Evolutionary conservation across 2,888 invertebrate genomes (phyloP).

Genomic region (Carabus problematicus): DNA sequence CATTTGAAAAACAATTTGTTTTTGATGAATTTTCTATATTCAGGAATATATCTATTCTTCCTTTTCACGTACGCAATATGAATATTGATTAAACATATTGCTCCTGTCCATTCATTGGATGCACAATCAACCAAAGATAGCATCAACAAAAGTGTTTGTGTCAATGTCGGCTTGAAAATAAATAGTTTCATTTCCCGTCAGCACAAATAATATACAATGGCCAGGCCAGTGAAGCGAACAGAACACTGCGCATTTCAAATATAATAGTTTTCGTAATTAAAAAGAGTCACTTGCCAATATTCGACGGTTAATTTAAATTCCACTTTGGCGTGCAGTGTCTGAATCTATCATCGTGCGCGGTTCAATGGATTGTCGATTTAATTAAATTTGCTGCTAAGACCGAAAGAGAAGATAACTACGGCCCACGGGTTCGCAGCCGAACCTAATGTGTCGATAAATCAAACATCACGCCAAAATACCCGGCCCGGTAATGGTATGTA

Average conservation of each 20-base stretch:
- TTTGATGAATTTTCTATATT: too few relatives aligned
- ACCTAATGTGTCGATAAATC: conserved; percentile 10
- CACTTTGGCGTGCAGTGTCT: conserved; percentile 6
- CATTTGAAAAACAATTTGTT: too few relatives aligned
- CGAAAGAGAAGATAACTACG: conserved; percentile 3
- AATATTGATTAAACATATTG: too few relatives aligned
- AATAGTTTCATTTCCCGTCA: conserved; percentile 1
- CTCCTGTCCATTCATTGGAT: too few relatives aligned
- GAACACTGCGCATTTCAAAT: background rate
- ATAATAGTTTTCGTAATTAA: background rate
- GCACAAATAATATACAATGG: background rate
- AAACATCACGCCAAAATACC: background rate
- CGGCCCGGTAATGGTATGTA: conserved; percentile 4
- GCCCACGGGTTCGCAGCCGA: background rate
- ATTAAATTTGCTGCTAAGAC: conserved; percentile 34
- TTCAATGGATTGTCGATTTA: conserved; percentile 32
- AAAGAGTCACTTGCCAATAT: background rate
- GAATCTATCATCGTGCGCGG: conserved; percentile 24
- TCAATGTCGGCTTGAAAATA: background rate
- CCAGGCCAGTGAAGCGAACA: background rate
- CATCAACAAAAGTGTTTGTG: background rate
- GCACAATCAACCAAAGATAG: too few relatives aligned
- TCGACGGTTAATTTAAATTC: conserved; percentile 27
- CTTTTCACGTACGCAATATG: too few relatives aligned
- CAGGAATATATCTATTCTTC: too few relatives aligned